Evolutionary conservation across 2,797 vertebrate genomes (phyloP).

Genomic region (Danio kyathit): DNA sequence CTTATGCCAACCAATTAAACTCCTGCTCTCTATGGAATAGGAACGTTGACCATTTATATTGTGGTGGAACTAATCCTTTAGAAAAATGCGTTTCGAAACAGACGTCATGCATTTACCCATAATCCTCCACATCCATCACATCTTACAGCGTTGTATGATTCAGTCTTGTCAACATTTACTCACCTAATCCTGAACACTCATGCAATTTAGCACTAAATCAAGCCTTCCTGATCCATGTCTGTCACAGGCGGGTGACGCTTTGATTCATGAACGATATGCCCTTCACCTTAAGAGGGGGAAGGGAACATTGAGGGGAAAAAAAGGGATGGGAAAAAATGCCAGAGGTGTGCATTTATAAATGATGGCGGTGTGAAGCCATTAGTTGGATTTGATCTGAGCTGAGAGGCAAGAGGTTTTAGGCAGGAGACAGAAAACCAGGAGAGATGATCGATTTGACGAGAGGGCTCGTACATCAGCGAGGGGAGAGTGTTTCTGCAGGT

Average conservation of each 20-base stretch:
- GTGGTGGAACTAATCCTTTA: conserved; percentile 8
- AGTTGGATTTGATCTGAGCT: conserved; percentile 41
- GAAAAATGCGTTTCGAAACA: conserved; percentile 8
- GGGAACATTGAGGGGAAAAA: background rate
- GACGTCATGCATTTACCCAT: conserved; percentile 32
- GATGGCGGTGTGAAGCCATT: conserved; percentile 45
- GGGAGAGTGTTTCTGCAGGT: conserved; percentile 45
- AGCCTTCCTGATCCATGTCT: conserved; percentile 25
- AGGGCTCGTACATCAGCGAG: conserved; percentile 33
- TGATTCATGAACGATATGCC: conserved; percentile 52
- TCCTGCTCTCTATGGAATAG: background rate
- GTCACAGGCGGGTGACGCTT: conserved; percentile 17
- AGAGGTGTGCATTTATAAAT: conserved; percentile 55
- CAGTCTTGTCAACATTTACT: conserved; percentile 30
- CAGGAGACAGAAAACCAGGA: conserved; percentile 38
- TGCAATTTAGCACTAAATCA: conserved; percentile 48
- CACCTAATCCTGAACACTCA: conserved; percentile 1
- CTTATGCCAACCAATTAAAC: background rate
- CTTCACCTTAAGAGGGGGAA: conserved; percentile 27
- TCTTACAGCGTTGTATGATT: background rate
- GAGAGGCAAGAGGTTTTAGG: conserved; percentile 45
- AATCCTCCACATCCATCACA: conserved; percentile 2
- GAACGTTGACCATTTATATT: background rate
- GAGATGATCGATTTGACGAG: conserved; percentile 44
- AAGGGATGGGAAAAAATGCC: conserved; percentile 8